phyloP scores from a whole-genome alignment of 2,113 vertebrate genomes.

The Hippocampus zosterae region DNA sequence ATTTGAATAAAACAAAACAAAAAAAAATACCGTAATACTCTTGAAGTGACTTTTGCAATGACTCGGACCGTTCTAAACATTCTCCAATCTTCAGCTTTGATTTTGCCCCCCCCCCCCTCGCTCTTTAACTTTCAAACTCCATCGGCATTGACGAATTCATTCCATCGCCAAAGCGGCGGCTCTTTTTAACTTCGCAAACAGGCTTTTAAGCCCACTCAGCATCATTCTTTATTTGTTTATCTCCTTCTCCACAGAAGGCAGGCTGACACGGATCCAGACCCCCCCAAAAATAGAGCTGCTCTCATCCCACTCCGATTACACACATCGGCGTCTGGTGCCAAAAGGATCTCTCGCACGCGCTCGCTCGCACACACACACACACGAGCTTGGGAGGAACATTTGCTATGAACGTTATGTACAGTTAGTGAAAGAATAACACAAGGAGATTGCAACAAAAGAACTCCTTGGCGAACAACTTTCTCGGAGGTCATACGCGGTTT shows the following conservation, averaged over 20 bases:
- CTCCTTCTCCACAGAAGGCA: slow-evolving; percentile 30
- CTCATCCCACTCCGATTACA: slow-evolving; percentile 45
- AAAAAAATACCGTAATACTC: neutral
- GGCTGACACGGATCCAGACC: slow-evolving; percentile 28
- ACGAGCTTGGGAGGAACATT: slow-evolving; percentile 1
- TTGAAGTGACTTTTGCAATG: neutral
- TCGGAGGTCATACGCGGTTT: too few relatives aligned
- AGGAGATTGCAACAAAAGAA: neutral
- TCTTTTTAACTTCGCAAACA: slow-evolving; percentile 8
- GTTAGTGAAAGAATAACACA: neutral
- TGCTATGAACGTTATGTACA: slow-evolving; percentile 6
- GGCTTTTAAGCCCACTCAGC: slow-evolving; percentile 4
- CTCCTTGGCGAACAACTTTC: neutral
- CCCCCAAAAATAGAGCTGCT: slow-evolving; percentile 32
- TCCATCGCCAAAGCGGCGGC: neutral
- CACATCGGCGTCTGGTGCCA: slow-evolving; percentile 24
- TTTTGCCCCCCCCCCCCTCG: too few relatives aligned
- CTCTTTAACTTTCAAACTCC: neutral
- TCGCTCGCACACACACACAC: neutral
- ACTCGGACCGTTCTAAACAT: neutral
- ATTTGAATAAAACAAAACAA: neutral
- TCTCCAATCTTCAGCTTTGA: neutral
- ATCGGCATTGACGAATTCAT: slow-evolving; percentile 5
- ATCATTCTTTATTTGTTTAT: slow-evolving; percentile 27
- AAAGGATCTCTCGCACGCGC: slow-evolving; percentile 25